Conservation (phyloP, 2,113 vertebrate species). For the Zeus faber region DNA sequence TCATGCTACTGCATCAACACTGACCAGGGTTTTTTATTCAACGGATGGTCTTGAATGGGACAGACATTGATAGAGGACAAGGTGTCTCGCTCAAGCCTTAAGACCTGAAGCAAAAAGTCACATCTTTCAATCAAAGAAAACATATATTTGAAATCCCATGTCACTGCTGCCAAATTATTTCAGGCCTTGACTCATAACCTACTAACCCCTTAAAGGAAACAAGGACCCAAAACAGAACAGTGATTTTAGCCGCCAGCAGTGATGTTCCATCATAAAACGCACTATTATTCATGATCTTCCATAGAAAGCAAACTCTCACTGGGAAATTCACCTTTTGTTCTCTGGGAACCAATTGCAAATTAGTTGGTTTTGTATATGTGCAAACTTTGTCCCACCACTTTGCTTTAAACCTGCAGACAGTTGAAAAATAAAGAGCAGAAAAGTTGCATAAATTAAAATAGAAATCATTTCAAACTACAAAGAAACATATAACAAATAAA, state of each 20-base stretch:
- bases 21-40: conserved; percentile 44
- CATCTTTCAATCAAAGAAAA: too few relatives aligned
- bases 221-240: too few relatives aligned
- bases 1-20: conserved; percentile 5
- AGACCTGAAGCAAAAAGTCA: conserved; percentile 24
- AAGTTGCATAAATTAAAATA: background rate
- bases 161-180: too few relatives aligned
- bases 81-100: conserved; percentile 5
- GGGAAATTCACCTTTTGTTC: conserved; percentile 30
- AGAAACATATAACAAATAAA: background rate
- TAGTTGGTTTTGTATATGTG: conserved; percentile 34
- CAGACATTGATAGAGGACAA: conserved; percentile 26
- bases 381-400: conserved; percentile 51
- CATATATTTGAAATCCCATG: too few relatives aligned
- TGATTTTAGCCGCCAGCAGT: too few relatives aligned
- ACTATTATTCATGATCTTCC: too few relatives aligned
- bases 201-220: too few relatives aligned
- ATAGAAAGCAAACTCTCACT: too few relatives aligned
- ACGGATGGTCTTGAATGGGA: background rate
- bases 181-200: too few relatives aligned
- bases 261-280: too few relatives aligned
- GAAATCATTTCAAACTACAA: background rate
- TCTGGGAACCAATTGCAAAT: conserved; percentile 10
- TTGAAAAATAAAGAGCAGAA: conserved; percentile 5
- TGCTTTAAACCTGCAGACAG: conserved; percentile 43